Conservation (phyloP, 1,140 invertebrate species). For the Drosophila azteca region DNA sequence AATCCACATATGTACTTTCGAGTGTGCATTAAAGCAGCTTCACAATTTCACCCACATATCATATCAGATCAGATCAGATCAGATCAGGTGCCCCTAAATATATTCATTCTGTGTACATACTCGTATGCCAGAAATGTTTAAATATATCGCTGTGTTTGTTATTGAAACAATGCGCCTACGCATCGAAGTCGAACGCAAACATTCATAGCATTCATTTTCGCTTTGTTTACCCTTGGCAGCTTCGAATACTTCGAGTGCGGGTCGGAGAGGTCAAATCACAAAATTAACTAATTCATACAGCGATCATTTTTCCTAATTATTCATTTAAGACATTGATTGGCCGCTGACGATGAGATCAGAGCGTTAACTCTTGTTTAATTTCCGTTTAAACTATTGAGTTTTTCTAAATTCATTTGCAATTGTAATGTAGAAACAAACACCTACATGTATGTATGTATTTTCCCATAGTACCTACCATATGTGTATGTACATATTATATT, state of each 20-base stretch:
- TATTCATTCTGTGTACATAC: no score
- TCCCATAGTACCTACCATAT: no score
- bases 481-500: not conserved
- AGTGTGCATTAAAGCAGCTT: no score
- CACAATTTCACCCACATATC: conserved; percentile 31
- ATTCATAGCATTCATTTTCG: conserved; percentile 47
- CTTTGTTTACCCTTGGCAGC: conserved; percentile 25
- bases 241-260: conserved; percentile 33
- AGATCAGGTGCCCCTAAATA: not conserved
- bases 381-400: no score
- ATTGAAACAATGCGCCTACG: conserved; percentile 51
- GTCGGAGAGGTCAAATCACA: conserved; percentile 30
- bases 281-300: not conserved
- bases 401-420: no score
- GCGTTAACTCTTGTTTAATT: no score
- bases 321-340: no score
- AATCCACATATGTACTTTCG: no score
- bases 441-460: no score
- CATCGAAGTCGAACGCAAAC: conserved; percentile 36
- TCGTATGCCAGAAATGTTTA: conserved; percentile 23
- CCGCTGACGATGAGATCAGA: no score
- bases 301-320: no score
- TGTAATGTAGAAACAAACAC: no score
- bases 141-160: conserved; percentile 58
- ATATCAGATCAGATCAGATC: conserved; percentile 4